Evolutionary conservation across 2,113 vertebrate species (phyloP), one percentile per base, ranked within the genome.

Genomic region (Pedionomus torquatus): DNA sequence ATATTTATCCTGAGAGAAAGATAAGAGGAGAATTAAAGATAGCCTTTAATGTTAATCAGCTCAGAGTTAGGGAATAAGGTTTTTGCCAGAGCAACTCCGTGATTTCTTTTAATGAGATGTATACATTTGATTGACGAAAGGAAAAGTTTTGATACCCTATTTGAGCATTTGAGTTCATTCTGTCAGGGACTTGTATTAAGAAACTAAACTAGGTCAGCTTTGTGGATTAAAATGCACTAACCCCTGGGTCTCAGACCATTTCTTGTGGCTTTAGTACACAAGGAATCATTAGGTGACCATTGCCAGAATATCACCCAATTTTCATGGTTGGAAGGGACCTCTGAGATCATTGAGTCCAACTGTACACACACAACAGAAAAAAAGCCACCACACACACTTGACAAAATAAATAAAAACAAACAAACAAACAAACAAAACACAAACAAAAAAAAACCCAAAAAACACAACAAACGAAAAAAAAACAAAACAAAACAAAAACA

Each of bases 221-320:
- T 48, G 41, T 46, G 37, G 37, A 15, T 20, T 57, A 63, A 78
- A 43, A 41, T 0, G 0, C 3, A 0, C 16, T 52, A 12, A 83
- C 13, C 46, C 28, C 5, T 0, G 0, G 10, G 12, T 44, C 41
- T 83, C 54, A 66, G 35, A n/a, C 11, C 33, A 46, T 46, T 46
- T 46, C 17, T 46, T 46, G 17, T 46, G 44, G n/a, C 23, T 60
- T 76, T 18, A 20, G 33, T 5, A 46, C 0, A 0, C 23, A 72
- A 75, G 6, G 17, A 65, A 10, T 25, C 3, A 0, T 31, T 2
- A 15, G 35, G 18, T 26, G 16, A 61, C 18, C 23, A 6, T 7
- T 46, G 18, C 20, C 20, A 31, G 41, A 41, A 41, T 41, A 41
- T 41, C 41, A 41, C 41, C n/a, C n/a, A n/a, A 41, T 41, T 41